These are phyloP conservation scores for Cloeon dipterum DNA, from an alignment of 2,888 invertebrate genomes.

Conservation along the genomic window DNA sequence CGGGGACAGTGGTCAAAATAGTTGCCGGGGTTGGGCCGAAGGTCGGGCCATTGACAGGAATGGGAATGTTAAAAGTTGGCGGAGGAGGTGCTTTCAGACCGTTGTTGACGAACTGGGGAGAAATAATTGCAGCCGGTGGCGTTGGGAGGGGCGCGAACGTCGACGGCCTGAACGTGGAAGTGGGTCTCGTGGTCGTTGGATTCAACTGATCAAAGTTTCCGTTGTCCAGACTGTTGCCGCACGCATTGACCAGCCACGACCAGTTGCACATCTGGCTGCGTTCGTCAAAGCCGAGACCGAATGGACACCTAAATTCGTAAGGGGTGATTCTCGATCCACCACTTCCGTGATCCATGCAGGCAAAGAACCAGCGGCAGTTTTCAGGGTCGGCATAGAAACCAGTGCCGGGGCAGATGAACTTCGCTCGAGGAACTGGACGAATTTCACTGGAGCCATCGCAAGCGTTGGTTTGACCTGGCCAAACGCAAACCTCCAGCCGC, in stretches of 20 bases:
- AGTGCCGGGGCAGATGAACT: constrained; percentile 42
- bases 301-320: constrained; percentile 63
- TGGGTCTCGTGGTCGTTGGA: too few relatives aligned
- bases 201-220: too few relatives aligned
- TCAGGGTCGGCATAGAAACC: constrained; percentile 62
- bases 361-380: constrained; percentile 67
- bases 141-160: too few relatives aligned
- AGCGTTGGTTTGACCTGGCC: constrained; percentile 50
- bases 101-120: too few relatives aligned
- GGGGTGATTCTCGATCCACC: constrained; percentile 24
- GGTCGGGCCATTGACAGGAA: too few relatives aligned
- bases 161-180: too few relatives aligned
- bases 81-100: too few relatives aligned
- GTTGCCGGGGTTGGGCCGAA: too few relatives aligned
- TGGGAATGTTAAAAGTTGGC: too few relatives aligned
- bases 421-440: constrained; percentile 40
- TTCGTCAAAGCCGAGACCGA: constrained; percentile 54
- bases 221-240: too few relatives aligned
- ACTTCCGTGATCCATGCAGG: constrained; percentile 44
- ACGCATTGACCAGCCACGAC: constrained; percentile 51
- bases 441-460: constrained; percentile 55
- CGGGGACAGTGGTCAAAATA: too few relatives aligned
- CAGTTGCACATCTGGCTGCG: constrained; percentile 46
- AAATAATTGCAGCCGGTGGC: too few relatives aligned
- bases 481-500: constrained; percentile 53